Percentiles rank a stretch among this genome's conserved stretches.
Evolutionary conservation across 1,140 invertebrate genomes (phyloP).

Genomic region (Bombus affinis): DNA sequence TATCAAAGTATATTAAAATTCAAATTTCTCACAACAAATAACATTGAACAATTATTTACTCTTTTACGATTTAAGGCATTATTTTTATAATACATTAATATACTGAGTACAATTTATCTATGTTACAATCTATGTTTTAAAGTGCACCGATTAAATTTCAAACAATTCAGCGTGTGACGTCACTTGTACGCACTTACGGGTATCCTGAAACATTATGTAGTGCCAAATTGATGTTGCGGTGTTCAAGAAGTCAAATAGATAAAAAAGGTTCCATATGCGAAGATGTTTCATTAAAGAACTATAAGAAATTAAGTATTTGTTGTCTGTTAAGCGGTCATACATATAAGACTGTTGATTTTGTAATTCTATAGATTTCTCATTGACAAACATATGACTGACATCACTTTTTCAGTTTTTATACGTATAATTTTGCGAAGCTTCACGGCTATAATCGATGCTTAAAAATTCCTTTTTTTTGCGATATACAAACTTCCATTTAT

Average conservation of each 20-base stretch:
- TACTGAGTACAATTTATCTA: not conserved
- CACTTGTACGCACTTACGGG: not conserved
- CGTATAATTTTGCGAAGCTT: not conserved
- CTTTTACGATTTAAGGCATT: not conserved
- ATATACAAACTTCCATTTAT: not conserved
- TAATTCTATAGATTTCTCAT: not conserved
- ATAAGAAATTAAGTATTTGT: not conserved
- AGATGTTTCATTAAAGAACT: not conserved
- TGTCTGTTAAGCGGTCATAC: not conserved
- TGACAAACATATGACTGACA: not conserved
- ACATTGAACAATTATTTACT: not conserved
- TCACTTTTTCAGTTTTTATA: not conserved
- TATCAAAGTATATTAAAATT: conserved; percentile 8
- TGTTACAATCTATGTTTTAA: not conserved
- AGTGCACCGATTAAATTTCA: not conserved
- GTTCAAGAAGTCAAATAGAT: not conserved
- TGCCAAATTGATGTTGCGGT: not conserved
- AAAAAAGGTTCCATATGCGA: not conserved
- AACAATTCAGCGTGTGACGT: not conserved
- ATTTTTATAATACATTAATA: not conserved
- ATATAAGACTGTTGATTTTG: not conserved
- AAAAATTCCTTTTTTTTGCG: not conserved
- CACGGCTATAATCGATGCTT: not conserved
- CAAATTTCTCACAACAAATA: conserved; percentile 13
- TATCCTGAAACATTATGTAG: not conserved